Evolutionary conservation across 2,888 invertebrate genomes (phyloP), one percentile per base, ranked within the genome.

Genomic region (Eupelmus urozonus): DNA sequence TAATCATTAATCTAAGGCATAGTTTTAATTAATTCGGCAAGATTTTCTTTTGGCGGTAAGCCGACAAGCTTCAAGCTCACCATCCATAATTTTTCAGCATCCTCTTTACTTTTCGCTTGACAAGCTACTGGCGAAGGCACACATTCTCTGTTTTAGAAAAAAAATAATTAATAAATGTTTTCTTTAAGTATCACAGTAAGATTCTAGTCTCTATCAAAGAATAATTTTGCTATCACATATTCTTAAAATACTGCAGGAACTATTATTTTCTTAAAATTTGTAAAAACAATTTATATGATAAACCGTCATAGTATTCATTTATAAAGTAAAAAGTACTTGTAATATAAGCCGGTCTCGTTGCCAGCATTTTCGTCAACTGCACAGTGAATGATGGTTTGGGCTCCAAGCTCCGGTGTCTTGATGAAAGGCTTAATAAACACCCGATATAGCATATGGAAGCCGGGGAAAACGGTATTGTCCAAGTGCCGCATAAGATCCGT

Each of bases 331-430:
- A n/a, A n/a, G n/a, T n/a, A 92, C 93, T 90, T 91, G 85, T 93
- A 93, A 85, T 92, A 93, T 9, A 92, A 85, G 7, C 93, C 94
- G 60, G 92, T 93, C 86, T 94, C 92, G 25, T 91, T 88, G 0
- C 90, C 92, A 81, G 92, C 92, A 82, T 93, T 92, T 80, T 94
- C 93, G 81, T 94, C 93, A 0, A 94, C 90, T 0, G 94, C 92
- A 84, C 95, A 95, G 87, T 95, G 92, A 75, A 96, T 92, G 0
- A 93, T 92, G 0, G 95, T 95, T 89, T 96, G 96, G 0, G 96
- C 95, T 1, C 96, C 96, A 80, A 92, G 91, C 81, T 92, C 91
- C 0, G 93, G 91, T 1, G 90, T 91, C 86, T 94, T 93, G 76
- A 93, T 88, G 83, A 93, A 92, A 0, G 90, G 90, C 1, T 85